Conservation (phyloP, 2,888 invertebrate genomes). For the Clivina fossor region DNA sequence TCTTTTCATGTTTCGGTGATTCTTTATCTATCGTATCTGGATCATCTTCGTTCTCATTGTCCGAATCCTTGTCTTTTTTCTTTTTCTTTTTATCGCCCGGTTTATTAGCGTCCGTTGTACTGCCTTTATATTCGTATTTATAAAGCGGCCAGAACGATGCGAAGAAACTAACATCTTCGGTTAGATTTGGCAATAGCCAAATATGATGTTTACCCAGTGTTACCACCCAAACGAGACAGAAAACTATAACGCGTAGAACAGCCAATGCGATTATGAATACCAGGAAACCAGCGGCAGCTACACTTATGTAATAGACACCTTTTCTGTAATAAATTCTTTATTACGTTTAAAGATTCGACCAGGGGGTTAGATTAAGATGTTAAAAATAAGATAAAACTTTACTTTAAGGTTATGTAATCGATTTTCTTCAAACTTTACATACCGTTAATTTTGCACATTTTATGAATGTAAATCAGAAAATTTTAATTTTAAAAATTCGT, state of each 20-base stretch:
- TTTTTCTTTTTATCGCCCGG: constrained; percentile 69
- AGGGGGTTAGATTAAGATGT: background rate
- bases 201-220: constrained; percentile 90
- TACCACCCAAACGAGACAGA: constrained; percentile 85
- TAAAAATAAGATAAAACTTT: no score
- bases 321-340: constrained; percentile 63
- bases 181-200: constrained; percentile 98
- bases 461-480: no score
- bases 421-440: no score
- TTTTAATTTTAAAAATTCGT: no score
- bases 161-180: constrained; percentile 98
- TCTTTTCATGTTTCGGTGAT: constrained; percentile 44
- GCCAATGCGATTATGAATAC: constrained; percentile 90
- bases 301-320: constrained; percentile 95
- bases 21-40: constrained; percentile 49
- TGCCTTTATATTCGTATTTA: constrained; percentile 82
- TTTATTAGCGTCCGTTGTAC: constrained; percentile 58
- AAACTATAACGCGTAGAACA: constrained; percentile 85
- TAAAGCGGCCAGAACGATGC: constrained; percentile 98
- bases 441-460: no score
- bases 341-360: constrained; percentile 20
- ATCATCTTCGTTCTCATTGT: constrained; percentile 67
- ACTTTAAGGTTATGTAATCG: no score
- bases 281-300: constrained; percentile 93
- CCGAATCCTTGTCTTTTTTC: constrained; percentile 80